Evolutionary conservation across 1,140 invertebrate species (phyloP).

Genomic region (Brachionus paranguensis): DNA sequence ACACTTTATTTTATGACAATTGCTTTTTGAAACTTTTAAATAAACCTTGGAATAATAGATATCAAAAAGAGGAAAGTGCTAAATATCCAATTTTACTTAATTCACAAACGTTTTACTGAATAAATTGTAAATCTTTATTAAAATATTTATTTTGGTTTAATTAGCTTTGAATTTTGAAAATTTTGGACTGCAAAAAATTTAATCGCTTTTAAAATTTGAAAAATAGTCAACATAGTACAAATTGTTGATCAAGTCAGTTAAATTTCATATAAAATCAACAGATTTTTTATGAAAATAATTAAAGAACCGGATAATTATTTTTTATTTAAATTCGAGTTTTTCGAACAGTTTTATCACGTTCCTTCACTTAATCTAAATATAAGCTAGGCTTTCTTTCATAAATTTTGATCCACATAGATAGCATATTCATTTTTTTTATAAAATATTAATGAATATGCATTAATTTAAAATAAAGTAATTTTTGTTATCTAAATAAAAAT

Average conservation of each 20-base stretch:
- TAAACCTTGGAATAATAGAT: neutral
- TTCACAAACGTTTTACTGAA: neutral
- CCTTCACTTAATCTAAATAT: neutral
- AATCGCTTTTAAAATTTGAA: neutral
- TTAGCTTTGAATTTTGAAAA: neutral
- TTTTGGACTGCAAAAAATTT: neutral
- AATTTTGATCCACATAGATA: too few species aligned
- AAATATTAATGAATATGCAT: neutral
- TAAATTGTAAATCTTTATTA: neutral
- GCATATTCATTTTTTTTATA: neutral
- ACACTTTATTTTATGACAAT: neutral
- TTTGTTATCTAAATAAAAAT: neutral
- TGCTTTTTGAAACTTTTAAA: neutral
- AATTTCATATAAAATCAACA: neutral
- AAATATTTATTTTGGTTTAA: constrained; percentile 15
- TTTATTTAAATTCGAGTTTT: neutral
- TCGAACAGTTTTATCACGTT: neutral
- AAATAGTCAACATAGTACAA: neutral
- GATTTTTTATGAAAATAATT: neutral
- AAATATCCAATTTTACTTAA: neutral
- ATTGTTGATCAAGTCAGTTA: too few species aligned
- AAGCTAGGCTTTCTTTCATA: neutral
- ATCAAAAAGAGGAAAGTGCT: neutral
- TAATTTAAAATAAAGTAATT: neutral
- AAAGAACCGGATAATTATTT: neutral